Evolutionary conservation across 1,140 invertebrate species (phyloP).

Genomic region (Drosophila kohkoa): DNA sequence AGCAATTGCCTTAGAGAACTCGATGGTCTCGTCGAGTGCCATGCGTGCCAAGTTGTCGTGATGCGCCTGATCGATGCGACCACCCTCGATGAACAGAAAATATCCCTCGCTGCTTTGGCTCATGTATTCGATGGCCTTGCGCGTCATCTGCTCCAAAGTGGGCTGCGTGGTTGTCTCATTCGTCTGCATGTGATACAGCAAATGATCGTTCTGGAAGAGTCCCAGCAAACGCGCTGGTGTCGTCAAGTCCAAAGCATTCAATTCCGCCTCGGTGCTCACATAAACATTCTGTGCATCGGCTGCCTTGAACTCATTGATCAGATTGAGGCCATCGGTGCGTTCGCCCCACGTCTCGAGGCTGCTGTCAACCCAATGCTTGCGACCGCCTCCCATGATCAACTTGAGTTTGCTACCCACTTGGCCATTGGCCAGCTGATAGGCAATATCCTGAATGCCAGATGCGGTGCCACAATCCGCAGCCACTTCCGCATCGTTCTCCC

Average conservation of each 20-base stretch:
- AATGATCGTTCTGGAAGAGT: constrained; percentile 86
- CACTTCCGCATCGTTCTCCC: constrained; percentile 90
- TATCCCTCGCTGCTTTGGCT: constrained; percentile 88
- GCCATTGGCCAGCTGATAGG: constrained; percentile 89
- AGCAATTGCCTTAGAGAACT: constrained; percentile 87
- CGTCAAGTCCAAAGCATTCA: constrained; percentile 78
- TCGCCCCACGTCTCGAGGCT: constrained; percentile 70
- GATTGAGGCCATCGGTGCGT: constrained; percentile 88
- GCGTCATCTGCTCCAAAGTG: constrained; percentile 92
- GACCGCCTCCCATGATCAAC: constrained; percentile 91
- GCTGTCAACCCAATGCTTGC: constrained; percentile 88
- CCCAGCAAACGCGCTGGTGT: constrained; percentile 85
- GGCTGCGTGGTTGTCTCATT: constrained; percentile 86
- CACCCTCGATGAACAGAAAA: constrained; percentile 87
- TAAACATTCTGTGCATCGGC: constrained; percentile 85
- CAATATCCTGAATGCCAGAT: constrained; percentile 89
- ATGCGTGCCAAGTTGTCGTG: constrained; percentile 89
- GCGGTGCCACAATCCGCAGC: constrained; percentile 69
- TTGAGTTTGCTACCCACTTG: constrained; percentile 87
- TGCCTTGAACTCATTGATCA: constrained; percentile 89
- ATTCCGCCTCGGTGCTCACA: constrained; percentile 87
- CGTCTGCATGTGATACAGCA: constrained; percentile 86
- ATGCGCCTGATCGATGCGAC: constrained; percentile 93
- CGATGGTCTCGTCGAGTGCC: constrained; percentile 89
- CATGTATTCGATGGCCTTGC: constrained; percentile 91